These are phyloP conservation scores for Larimichthys crocea DNA, from an alignment of 2,113 vertebrate species.

Conservation along the genomic window DNA sequence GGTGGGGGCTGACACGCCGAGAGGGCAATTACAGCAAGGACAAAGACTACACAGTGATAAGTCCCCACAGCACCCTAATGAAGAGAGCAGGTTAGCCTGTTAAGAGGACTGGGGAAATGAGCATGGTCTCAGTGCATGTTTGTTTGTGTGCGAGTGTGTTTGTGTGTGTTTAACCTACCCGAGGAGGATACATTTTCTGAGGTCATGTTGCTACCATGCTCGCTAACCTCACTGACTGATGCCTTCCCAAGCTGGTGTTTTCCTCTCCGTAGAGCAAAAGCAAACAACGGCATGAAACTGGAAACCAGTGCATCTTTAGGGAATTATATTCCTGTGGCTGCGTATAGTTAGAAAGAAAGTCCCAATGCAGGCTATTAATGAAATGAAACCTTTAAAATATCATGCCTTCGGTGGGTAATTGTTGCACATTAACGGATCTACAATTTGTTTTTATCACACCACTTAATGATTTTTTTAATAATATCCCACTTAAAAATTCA, in stretches of 20 bases:
- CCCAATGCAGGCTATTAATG: slow-evolving; percentile 67
- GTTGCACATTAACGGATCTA: slow-evolving; percentile 65
- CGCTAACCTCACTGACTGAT: slow-evolving; percentile 73
- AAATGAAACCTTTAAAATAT: slow-evolving; percentile 70
- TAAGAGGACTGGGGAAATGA: slow-evolving; percentile 80
- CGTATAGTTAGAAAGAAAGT: slow-evolving; percentile 54
- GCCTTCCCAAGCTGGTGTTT: slow-evolving; percentile 62
- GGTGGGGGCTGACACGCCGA: slow-evolving; percentile 82
- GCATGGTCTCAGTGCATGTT: slow-evolving; percentile 63
- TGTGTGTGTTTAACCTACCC: slow-evolving; percentile 79
- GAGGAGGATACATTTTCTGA: slow-evolving; percentile 76
- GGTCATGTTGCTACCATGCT: slow-evolving; percentile 74
- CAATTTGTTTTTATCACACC: slow-evolving; percentile 72
- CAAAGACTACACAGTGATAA: slow-evolving; percentile 85
- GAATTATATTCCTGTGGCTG: slow-evolving; percentile 68
- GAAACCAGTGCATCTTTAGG: slow-evolving; percentile 69
- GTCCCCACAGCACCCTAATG: slow-evolving; percentile 86
- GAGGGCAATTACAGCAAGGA: slow-evolving; percentile 89
- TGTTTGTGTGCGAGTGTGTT: slow-evolving; percentile 59
- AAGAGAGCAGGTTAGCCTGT: slow-evolving; percentile 82
- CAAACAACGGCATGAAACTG: slow-evolving; percentile 70
- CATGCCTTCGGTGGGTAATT: slow-evolving; percentile 67
- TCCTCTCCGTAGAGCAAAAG: slow-evolving; percentile 60
- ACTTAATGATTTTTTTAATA: slow-evolving; percentile 72
- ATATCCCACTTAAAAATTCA: slow-evolving; percentile 69